Conservation (phyloP, 2,797 vertebrate genomes). For the Bufotes viridis region DNA sequence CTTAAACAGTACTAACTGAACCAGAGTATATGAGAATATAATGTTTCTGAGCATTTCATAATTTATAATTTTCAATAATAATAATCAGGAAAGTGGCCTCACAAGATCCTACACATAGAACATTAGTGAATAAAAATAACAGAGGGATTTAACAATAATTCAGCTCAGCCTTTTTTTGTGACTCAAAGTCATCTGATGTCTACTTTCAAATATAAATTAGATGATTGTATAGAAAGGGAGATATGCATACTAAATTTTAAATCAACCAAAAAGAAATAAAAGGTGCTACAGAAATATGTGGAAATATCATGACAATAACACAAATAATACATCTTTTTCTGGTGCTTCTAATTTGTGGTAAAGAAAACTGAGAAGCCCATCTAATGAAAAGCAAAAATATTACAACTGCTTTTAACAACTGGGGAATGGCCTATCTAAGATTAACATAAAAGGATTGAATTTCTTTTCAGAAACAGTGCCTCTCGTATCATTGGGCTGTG, state of each 20-base stretch:
- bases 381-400: not conserved
- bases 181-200: slow-evolving; percentile 41
- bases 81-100: slow-evolving; percentile 4
- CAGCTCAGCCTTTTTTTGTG: slow-evolving; percentile 41
- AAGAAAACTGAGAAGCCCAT: not conserved
- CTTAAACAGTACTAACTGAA: not conserved
- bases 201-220: not conserved
- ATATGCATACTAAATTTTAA: slow-evolving; percentile 44
- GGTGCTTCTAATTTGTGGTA: not conserved
- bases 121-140: not conserved
- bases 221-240: not conserved
- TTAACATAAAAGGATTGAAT: too few species aligned
- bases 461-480: too few species aligned
- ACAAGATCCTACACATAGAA: not conserved
- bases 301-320: not conserved
- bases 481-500: too few species aligned
- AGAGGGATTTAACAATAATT: slow-evolving; percentile 32
- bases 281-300: not conserved
- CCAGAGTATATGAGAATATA: not conserved
- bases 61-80: too few species aligned
- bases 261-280: slow-evolving; percentile 44
- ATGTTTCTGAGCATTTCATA: not conserved
- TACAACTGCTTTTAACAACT: not conserved
- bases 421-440: too few species aligned
- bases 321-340: not conserved